Conservation (phyloP, 2,797 vertebrate genomes). For the Catostomus latipinnis region DNA sequence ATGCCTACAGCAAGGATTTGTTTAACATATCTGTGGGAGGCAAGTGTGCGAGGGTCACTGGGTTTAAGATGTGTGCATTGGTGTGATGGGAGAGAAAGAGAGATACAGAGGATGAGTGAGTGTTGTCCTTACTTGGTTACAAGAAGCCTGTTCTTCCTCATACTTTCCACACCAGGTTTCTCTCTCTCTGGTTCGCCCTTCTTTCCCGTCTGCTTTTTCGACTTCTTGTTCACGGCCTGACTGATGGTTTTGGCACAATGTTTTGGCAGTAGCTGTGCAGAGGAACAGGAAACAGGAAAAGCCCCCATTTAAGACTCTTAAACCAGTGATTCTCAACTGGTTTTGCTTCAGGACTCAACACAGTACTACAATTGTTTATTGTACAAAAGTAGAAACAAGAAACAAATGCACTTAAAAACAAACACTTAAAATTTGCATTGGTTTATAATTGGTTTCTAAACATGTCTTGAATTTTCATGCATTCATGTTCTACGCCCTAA, state of each 20-base stretch:
- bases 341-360: too few relatives aligned
- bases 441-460: too few relatives aligned
- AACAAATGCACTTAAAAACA: too few relatives aligned
- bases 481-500: too few relatives aligned
- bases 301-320: neutral
- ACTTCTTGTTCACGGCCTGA: constrained; percentile 99
- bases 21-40: neutral
- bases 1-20: constrained; percentile 22
- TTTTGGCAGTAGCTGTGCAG: constrained; percentile 91
- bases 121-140: constrained; percentile 78
- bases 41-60: neutral
- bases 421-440: too few relatives aligned
- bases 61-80: neutral
- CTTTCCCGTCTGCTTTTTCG: constrained; percentile 94
- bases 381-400: too few relatives aligned
- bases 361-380: too few relatives aligned
- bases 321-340: too few relatives aligned
- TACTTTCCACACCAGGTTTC: constrained; percentile 98
- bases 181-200: constrained; percentile 98
- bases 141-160: constrained; percentile 95
- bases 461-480: too few relatives aligned
- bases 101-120: neutral
- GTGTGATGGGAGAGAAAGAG: neutral
- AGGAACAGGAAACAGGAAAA: constrained; percentile 6
- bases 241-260: constrained; percentile 99